A percentile compares a stretch with the other conserved stretches of the same genome.
Evolutionary conservation across 1,140 invertebrate species (phyloP).

Genomic region (Dreissena rostriformis): DNA sequence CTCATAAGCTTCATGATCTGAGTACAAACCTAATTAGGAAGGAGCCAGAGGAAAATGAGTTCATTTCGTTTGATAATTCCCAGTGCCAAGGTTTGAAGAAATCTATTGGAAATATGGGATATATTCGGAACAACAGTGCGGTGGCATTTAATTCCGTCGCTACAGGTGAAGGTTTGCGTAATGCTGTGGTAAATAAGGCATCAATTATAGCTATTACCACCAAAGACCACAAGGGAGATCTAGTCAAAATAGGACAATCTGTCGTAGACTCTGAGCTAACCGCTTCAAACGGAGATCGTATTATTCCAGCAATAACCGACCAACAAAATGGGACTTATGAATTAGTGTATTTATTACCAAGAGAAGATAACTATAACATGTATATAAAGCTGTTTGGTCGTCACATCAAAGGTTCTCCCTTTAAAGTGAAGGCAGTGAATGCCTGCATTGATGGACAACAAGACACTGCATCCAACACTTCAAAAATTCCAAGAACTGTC

Average conservation of each 20-base stretch:
- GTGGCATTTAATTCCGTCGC: slow-evolving; percentile 81
- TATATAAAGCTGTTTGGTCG: slow-evolving; percentile 81
- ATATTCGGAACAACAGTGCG: slow-evolving; percentile 80
- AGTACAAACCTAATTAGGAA: slow-evolving; percentile 78
- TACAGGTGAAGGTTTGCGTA: slow-evolving; percentile 81
- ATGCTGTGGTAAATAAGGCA: slow-evolving; percentile 61
- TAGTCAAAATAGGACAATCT: slow-evolving; percentile 77
- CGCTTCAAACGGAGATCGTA: slow-evolving; percentile 62
- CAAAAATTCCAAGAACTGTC: slow-evolving; percentile 73
- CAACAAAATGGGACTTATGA: slow-evolving; percentile 83
- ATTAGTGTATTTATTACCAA: slow-evolving; percentile 79
- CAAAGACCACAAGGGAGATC: slow-evolving; percentile 80
- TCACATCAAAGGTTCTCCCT: slow-evolving; percentile 83
- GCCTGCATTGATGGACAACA: slow-evolving; percentile 62
- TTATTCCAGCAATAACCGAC: slow-evolving; percentile 79
- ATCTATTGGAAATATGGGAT: slow-evolving; percentile 78
- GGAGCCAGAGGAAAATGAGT: slow-evolving; percentile 82
- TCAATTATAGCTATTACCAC: slow-evolving; percentile 80
- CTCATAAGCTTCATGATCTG: slow-evolving; percentile 82
- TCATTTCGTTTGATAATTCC: slow-evolving; percentile 78
- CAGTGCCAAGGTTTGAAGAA: slow-evolving; percentile 77
- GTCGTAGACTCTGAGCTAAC: slow-evolving; percentile 71
- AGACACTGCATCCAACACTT: slow-evolving; percentile 62
- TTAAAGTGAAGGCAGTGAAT: slow-evolving; percentile 76
- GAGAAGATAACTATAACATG: slow-evolving; percentile 80